Conservation (phyloP, 2,888 invertebrate genomes). For the Erebia ligea region DNA sequence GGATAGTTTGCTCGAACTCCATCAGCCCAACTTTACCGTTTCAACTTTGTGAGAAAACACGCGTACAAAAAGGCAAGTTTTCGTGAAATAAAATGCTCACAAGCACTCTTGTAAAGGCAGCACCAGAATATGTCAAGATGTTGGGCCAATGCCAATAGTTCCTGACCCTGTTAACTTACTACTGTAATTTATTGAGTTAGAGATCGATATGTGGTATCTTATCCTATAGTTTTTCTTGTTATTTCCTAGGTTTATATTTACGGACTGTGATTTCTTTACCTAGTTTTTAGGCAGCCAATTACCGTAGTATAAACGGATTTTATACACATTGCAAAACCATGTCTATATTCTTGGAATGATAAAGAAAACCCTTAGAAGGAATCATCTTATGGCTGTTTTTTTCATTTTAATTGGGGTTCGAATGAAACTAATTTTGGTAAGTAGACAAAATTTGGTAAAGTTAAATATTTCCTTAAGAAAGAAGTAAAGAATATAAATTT, state of each 20-base stretch:
- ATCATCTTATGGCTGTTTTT: too few relatives aligned
- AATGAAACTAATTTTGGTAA: too few relatives aligned
- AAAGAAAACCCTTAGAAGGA: too few relatives aligned
- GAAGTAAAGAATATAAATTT: too few relatives aligned
- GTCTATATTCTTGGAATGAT: too few relatives aligned
- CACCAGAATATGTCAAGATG: conserved; percentile 33
- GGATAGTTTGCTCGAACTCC: not conserved
- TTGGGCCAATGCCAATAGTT: conserved; percentile 33
- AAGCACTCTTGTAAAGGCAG: conserved; percentile 22
- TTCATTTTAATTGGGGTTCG: too few relatives aligned
- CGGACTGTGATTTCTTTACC: not conserved
- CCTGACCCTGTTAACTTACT: conserved; percentile 32
- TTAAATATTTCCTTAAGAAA: too few relatives aligned
- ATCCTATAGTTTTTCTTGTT: conserved; percentile 11
- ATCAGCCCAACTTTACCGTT: not conserved
- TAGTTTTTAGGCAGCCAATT: too few relatives aligned
- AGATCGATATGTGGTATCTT: conserved; percentile 31
- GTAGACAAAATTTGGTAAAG: too few relatives aligned
- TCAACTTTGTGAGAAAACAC: not conserved
- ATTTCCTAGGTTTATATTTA: not conserved
- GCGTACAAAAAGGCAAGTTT: conserved; percentile 16
- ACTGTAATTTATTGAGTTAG: conserved; percentile 28
- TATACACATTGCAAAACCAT: too few relatives aligned
- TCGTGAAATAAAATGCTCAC: conserved; percentile 13
- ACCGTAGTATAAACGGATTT: too few relatives aligned